Evolutionary conservation across 2,797 vertebrate species (phyloP), one percentile per base, ranked within the genome.

Genomic region (Esox lucius): DNA sequence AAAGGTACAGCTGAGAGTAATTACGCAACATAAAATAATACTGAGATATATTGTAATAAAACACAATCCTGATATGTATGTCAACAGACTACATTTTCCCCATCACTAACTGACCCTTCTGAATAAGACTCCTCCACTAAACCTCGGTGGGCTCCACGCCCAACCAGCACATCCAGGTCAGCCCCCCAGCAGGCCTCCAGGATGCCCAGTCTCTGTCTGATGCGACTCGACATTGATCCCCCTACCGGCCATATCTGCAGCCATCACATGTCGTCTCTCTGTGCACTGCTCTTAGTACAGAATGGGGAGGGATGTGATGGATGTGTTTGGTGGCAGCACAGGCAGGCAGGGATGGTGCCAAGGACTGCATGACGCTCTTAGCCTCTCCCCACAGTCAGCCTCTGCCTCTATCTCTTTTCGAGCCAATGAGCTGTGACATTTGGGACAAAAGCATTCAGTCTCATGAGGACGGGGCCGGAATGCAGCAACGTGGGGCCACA

Each of bases 201-300:
- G 69, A 31, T 2, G 22, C 9, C 7, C 1, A 4, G 7, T 61
- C 80, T 67, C 69, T 42, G 12, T 69, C 73, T 81, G 86, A 92
- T 80, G 79, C 74, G 83, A 83, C 68, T 74, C 72, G 90, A 86
- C 88, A 81, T 79, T 83, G 79, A 87, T 62, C 82, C 85, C 72
- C 62, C 53, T 62, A 78, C 78, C 73, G 3, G 84, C 84, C 71
- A 79, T 49, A 75, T 76, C 90, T 87, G 87, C 70, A 70, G 28
- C 31, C 7, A 79, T 92, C 92, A 93, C 84, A 87, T 92, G 91
- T 91, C 75, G 89, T 88, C 90, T 90, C 78, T 69, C 71, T 48
- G 85, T 80, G 86, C 75, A 80, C 1, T 19, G 77, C 80, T 70
- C 75, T 84, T n/a, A 75, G 81, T 70, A 64, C 26, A 64, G 26